Evolutionary conservation across 2,888 invertebrate species (phyloP).

Genomic region (Yponomeuta malinellus): DNA sequence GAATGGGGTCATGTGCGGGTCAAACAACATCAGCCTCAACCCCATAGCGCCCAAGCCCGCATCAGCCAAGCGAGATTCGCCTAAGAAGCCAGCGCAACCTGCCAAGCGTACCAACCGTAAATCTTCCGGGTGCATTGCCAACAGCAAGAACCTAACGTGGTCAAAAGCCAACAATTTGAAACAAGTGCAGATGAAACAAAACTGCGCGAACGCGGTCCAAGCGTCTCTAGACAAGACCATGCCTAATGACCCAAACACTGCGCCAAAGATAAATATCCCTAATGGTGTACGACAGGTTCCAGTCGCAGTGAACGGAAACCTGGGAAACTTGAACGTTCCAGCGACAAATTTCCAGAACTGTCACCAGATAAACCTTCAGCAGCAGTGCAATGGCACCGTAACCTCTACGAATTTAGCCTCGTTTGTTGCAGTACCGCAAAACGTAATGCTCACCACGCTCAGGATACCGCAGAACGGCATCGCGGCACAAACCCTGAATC

Average conservation of each 20-base stretch:
- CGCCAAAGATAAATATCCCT: slow-evolving; percentile 60
- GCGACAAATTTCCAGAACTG: slow-evolving; percentile 61
- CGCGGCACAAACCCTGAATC: slow-evolving; percentile 49
- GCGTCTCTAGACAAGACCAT: slow-evolving; percentile 35
- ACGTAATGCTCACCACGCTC: slow-evolving; percentile 74
- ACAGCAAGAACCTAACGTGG: slow-evolving; percentile 67
- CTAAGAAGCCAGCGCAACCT: slow-evolving; percentile 40
- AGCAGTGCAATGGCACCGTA: slow-evolving; percentile 54
- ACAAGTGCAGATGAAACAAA: slow-evolving; percentile 62
- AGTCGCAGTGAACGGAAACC: slow-evolving; percentile 54
- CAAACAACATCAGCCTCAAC: slow-evolving; percentile 61
- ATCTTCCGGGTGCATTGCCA: slow-evolving; percentile 66
- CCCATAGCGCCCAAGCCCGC: slow-evolving; percentile 42
- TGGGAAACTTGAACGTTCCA: slow-evolving; percentile 57
- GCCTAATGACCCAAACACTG: slow-evolving; percentile 48
- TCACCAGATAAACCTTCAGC: slow-evolving; percentile 61
- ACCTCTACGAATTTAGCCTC: slow-evolving; percentile 58
- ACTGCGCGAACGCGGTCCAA: slow-evolving; percentile 45
- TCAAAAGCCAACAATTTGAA: slow-evolving; percentile 68
- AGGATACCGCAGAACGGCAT: slow-evolving; percentile 73
- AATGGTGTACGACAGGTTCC: slow-evolving; percentile 62
- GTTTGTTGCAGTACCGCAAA: slow-evolving; percentile 70
- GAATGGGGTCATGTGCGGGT: slow-evolving; percentile 67
- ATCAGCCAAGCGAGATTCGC: slow-evolving; percentile 46
- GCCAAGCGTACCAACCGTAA: slow-evolving; percentile 61